Conservation (phyloP, 2,888 invertebrate genomes). For the Anodontia alba region DNA sequence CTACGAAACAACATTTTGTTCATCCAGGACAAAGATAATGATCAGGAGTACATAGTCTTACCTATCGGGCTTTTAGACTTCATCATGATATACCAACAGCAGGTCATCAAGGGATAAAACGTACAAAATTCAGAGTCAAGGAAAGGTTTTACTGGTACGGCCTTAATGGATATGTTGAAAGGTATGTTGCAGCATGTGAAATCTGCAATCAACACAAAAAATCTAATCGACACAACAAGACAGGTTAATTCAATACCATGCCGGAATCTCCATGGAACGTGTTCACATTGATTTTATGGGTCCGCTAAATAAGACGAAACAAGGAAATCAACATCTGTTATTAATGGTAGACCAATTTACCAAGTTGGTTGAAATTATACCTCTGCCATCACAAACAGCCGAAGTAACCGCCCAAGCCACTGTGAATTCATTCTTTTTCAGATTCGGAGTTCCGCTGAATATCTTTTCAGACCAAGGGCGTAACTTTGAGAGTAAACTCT, state of each 20-base stretch:
- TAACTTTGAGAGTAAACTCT: neutral
- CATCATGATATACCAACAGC: neutral
- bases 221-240: neutral
- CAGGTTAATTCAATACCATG: neutral
- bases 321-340: neutral
- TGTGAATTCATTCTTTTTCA: neutral
- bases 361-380: no score
- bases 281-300: neutral
- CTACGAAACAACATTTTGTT: no score
- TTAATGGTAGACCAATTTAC: no score
- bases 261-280: neutral
- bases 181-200: neutral
- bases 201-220: neutral
- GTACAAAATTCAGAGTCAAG: neutral
- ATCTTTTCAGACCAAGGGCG: neutral
- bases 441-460: neutral
- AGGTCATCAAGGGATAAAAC: neutral
- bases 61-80: no score
- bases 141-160: neutral
- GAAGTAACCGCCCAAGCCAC: no score
- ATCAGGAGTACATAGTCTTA: no score
- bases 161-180: neutral
- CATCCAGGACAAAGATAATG: no score
- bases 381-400: no score
- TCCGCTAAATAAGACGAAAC: neutral